Percentiles rank a stretch among this genome's conserved stretches.
Evolutionary conservation across 2,797 vertebrate species (phyloP).

Genomic region (Leptoclinus maculatus): DNA sequence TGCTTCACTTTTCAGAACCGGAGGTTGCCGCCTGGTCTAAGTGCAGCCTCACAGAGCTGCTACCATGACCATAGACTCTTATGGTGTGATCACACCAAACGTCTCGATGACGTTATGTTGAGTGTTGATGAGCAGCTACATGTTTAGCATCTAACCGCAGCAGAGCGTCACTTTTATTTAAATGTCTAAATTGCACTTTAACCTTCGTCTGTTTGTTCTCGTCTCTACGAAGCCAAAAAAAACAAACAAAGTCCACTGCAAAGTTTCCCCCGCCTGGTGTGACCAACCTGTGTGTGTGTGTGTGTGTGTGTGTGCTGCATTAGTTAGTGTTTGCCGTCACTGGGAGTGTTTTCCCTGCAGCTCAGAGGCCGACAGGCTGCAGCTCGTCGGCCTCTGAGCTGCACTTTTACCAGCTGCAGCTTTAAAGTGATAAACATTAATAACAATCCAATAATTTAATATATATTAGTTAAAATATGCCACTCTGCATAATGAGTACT

Average conservation of each 20-base stretch:
- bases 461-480: background rate
- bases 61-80: too few relatives aligned
- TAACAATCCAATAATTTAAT: background rate
- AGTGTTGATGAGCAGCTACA: too few relatives aligned
- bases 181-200: background rate
- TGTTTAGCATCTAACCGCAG: background rate
- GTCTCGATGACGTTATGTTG: too few relatives aligned
- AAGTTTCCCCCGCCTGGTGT: background rate
- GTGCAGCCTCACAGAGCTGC: too few relatives aligned
- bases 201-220: background rate
- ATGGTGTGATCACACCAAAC: too few relatives aligned
- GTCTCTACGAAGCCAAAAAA: too few relatives aligned
- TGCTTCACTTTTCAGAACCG: too few relatives aligned
- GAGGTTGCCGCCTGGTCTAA: too few relatives aligned
- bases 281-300: background rate
- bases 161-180: too few relatives aligned
- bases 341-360: constrained; percentile 46
- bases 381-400: constrained; percentile 36
- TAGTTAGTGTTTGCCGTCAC: constrained; percentile 25
- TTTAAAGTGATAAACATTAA: background rate
- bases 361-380: constrained; percentile 42
- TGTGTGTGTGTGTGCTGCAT: constrained; percentile 10
- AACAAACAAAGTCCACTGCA: constrained; percentile 5
- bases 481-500: background rate
- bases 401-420: background rate